Evolutionary conservation across 2,797 vertebrate genomes (phyloP).

Genomic region (Emydoidea blandingii): DNA sequence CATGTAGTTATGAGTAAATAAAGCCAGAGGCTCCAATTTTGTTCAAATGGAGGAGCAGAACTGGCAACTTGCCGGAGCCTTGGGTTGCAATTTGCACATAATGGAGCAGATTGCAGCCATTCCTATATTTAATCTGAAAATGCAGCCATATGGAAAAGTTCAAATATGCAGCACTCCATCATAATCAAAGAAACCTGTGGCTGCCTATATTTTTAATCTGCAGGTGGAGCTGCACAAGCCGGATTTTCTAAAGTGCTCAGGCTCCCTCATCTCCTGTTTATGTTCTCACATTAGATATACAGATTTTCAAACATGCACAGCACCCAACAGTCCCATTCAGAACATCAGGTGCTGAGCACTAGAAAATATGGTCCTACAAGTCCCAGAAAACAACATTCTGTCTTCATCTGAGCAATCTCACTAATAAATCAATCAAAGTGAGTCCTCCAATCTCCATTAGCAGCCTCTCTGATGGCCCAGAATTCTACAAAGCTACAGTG

Average conservation of each 20-base stretch:
- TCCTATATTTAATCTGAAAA: not conserved
- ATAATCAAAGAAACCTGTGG: not conserved
- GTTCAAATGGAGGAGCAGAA: not conserved
- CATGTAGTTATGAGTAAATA: constrained; percentile 28
- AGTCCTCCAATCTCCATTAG: not conserved
- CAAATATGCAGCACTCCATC: not conserved
- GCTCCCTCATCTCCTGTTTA: not conserved
- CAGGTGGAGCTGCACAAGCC: not conserved
- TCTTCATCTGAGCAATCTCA: not conserved
- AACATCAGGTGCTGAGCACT: not conserved
- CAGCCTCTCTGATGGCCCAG: not conserved
- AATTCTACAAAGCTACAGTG: not conserved
- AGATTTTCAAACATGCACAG: not conserved
- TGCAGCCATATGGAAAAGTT: not conserved
- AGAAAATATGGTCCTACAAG: not conserved
- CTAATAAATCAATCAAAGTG: not conserved
- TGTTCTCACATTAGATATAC: not conserved
- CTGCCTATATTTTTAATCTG: not conserved
- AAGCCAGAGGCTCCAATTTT: not conserved
- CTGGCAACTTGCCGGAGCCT: constrained; percentile 6
- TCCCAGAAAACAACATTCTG: not conserved
- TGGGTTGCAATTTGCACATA: constrained; percentile 35
- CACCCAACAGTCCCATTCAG: not conserved
- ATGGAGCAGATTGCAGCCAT: not conserved
- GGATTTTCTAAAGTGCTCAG: not conserved